phyloP scores from a whole-genome alignment of 2,113 vertebrate genomes.

The Ovis canadensis region DNA sequence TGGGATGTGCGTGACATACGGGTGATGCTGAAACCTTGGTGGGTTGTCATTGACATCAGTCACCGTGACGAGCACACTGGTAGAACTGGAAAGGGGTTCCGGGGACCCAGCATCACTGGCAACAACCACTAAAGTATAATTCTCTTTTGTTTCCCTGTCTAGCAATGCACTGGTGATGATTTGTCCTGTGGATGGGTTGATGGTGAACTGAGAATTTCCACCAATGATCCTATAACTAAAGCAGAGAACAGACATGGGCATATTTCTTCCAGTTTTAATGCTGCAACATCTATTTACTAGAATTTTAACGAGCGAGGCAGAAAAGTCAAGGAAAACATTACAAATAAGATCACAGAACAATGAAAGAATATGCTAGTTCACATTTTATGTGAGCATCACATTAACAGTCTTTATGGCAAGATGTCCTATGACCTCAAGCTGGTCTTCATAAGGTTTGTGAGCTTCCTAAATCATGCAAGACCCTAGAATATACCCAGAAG shows the following conservation, averaged over 20 bases:
- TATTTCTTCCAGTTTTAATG: neutral
- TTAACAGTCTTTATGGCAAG: neutral
- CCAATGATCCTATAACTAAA: conserved; percentile 92
- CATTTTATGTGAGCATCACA: neutral
- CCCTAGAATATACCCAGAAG: neutral
- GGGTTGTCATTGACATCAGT: conserved; percentile 96
- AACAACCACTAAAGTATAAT: conserved; percentile 93
- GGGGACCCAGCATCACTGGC: conserved; percentile 90
- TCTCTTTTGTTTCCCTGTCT: conserved; percentile 87
- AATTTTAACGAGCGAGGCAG: neutral
- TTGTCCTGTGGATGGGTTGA: conserved; percentile 97
- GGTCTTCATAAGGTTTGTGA: neutral
- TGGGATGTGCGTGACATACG: conserved; percentile 95
- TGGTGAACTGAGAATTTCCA: conserved; percentile 93
- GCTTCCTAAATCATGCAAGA: neutral
- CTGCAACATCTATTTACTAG: neutral
- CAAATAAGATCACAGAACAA: neutral
- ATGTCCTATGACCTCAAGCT: neutral
- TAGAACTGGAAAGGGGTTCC: conserved; percentile 88
- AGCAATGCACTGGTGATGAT: conserved; percentile 95
- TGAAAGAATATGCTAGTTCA: neutral
- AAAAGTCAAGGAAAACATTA: neutral
- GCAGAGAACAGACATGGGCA: neutral
- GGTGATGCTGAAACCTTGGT: conserved; percentile 95
- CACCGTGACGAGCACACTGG: conserved; percentile 89